Base-by-base conservation (phyloP, 1,140 invertebrate genomes). In the Ceratoteleas bidentatus region DNA sequence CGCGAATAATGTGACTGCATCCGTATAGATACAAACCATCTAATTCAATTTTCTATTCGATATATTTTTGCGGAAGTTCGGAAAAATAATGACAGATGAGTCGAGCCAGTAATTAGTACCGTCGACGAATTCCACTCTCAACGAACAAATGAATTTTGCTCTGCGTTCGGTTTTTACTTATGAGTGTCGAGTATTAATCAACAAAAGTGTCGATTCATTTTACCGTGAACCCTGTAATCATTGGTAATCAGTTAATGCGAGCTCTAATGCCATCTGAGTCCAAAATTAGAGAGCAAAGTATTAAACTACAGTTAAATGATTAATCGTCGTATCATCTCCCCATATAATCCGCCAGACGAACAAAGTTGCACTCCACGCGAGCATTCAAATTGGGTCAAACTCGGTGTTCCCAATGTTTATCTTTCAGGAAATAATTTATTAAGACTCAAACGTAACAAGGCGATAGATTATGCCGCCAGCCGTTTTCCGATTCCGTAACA, bases 221-320 rank as follows among this genome's bases (percentile, higher is more conserved):
- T 57, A 11, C 10, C 16, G n/a, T 11, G 47, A 40, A 0, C 8
- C 10, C 24, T 11, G 14, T 36, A 34, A 34, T 45, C 52, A 47
- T 45, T 56, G 9, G n/a, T 34, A 57, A 66, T 56, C 38, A 47
- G 13, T 56, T 66, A 56, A 66, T 14, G 16, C n/a, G 7, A 9
- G 64, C 56, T 47, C 13, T 38, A 66, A 66, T 66, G 40, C 40
- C 40, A 16, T 6, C 16, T 36, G 45, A 56, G 14, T 24, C 4
- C 38, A 66, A 40, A 66, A 56, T 66, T 66, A 56, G 38, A 56
- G 52, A 47, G 11, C 32, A 56, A 66, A 66, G 52, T 66, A 66
- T 47, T 15, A 54, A 66, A 66, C 3, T 56, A 47, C 24, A 66
- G 16, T 66, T 56, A 66, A 66, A 56, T 53, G 24, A 66, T 66